phyloP scores from a whole-genome alignment of 2,113 vertebrate genomes.

The Maccullochella peelii region DNA sequence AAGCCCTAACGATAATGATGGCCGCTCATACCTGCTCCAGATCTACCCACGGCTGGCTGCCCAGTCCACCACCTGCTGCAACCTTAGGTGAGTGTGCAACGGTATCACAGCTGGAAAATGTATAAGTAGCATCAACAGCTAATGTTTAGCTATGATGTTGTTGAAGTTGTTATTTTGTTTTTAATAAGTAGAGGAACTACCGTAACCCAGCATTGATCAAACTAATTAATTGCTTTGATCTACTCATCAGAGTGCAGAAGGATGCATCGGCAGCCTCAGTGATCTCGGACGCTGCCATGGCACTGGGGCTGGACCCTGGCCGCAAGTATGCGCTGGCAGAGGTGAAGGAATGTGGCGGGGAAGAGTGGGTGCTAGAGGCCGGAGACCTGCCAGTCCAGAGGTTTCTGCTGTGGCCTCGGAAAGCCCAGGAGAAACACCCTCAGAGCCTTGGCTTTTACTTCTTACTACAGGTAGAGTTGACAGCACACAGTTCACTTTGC shows the following conservation, averaged over 20 bases:
- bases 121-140: background rate
- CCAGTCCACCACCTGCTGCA: conserved; percentile 86
- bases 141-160: background rate
- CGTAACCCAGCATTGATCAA: background rate
- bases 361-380: conserved; percentile 96
- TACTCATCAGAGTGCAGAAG: conserved; percentile 87
- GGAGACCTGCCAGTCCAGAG: conserved; percentile 93
- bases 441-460: conserved; percentile 95
- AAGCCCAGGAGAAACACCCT: conserved; percentile 91
- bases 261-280: conserved; percentile 91
- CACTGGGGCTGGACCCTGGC: conserved; percentile 87
- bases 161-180: background rate
- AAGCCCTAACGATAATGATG: conserved; percentile 84
- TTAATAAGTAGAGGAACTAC: background rate
- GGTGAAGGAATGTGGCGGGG: conserved; percentile 95
- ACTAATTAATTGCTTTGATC: background rate
- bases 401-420: conserved; percentile 94
- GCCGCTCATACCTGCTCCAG: conserved; percentile 88
- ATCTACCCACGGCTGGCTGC: conserved; percentile 90
- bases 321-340: conserved; percentile 93
- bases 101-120: background rate
- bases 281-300: conserved; percentile 86
- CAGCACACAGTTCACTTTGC: background rate
- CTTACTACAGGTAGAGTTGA: conserved; percentile 86
- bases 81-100: conserved; percentile 73